Base-by-base conservation (phyloP, 1,140 invertebrate species). In the Drosophila santomea region DNA sequence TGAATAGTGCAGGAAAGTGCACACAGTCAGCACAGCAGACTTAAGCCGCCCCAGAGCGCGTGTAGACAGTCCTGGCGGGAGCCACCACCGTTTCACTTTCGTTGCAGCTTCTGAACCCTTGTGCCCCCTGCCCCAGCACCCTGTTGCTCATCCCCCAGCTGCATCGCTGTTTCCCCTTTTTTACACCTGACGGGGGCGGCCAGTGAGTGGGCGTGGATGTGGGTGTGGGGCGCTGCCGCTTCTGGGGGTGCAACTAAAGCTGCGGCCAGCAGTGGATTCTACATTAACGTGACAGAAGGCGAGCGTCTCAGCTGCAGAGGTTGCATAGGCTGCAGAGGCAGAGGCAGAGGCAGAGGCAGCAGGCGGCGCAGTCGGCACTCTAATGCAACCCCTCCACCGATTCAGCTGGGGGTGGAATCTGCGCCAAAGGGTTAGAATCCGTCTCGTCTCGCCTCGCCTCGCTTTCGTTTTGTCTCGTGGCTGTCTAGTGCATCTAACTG, bases 401-500 rank as follows among this genome's bases (percentile, higher is more conserved):
- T 51, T 35, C 50, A 50, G 20, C 23, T 35, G 52, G 55, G 52
- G 78, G 51, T 68, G 62, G 74, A 66, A 50, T 74, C 48, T 32
- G 15, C 39, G 28, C 7, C 23, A 59, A 66, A 58, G 67, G 73
- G 78, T 78, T 84, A 85, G 81, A 80, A 73, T 23, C 58, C 47
- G 54, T 47, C 36, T 58, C 44, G 54, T 25, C 36, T 58, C 44
- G 54, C 36, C 36, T 58, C 44, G 54, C 36, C 36, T 55, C 50
- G 57, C 47, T 41, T 84, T 50, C 68, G 62, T 73, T 73, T 81
- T 78, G 84, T 89, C 84, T 88, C 73, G 68, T 80, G 80, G 51
- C 85, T 83, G 84, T 89, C 85, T 90, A 89, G 80, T 86, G 84
- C 88, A 88, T 90, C 88, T 77, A 80, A 80, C 88, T 74, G 76